phyloP scores from a whole-genome alignment of 1,140 invertebrate species.

The Leptinotarsa undecemlineata region DNA sequence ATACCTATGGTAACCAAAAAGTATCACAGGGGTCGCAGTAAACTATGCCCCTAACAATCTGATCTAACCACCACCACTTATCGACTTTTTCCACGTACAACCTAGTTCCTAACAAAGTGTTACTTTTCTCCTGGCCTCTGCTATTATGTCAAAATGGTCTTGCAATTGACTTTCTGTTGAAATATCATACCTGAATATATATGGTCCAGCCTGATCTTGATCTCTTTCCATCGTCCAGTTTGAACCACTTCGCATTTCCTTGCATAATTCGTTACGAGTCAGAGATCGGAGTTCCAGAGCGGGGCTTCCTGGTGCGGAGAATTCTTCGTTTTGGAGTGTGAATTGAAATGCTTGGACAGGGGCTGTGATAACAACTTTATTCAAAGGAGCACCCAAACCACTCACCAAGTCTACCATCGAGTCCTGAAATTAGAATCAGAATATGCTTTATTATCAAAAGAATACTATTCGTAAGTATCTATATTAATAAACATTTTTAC shows the following conservation, averaged over 20 bases:
- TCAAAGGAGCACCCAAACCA: slow-evolving; percentile 70
- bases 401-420: slow-evolving; percentile 75
- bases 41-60: too few relatives aligned
- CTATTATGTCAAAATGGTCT: too few relatives aligned
- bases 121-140: too few relatives aligned
- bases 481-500: too few relatives aligned
- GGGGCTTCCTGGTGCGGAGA: slow-evolving; percentile 71
- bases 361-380: slow-evolving; percentile 71
- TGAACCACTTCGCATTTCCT: slow-evolving; percentile 61
- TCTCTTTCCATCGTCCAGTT: slow-evolving; percentile 78
- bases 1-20: too few relatives aligned
- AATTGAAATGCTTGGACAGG: slow-evolving; percentile 71
- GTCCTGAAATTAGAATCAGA: slow-evolving; percentile 59
- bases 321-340: slow-evolving; percentile 64
- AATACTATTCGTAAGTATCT: too few relatives aligned
- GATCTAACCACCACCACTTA: too few relatives aligned
- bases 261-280: slow-evolving; percentile 65
- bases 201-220: slow-evolving; percentile 77
- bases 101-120: too few relatives aligned
- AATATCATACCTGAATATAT: slow-evolving; percentile 65
- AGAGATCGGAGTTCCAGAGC: slow-evolving; percentile 60
- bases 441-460: too few relatives aligned
- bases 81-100: too few relatives aligned
- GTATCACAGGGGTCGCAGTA: too few relatives aligned
- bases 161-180: too few relatives aligned